phyloP scores from a whole-genome alignment of 2,888 invertebrate species.

The Penaeus monodon region DNA sequence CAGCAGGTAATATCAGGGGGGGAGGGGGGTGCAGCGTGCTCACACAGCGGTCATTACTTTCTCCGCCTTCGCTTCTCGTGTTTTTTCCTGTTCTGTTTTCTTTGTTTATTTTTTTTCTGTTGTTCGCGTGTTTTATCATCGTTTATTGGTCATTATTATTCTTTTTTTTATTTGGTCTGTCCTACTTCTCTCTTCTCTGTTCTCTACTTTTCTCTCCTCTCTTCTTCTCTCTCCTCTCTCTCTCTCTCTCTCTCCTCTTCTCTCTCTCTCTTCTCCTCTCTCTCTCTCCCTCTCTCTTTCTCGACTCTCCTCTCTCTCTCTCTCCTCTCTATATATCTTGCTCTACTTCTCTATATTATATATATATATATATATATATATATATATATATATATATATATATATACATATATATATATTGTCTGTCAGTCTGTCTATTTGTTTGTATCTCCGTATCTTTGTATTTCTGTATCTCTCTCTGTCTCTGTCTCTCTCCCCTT shows the following conservation, averaged over 20 bases:
- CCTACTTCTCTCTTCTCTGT: too few relatives aligned
- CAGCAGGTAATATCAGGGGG: too few relatives aligned
- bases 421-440: constrained; percentile 5
- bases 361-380: constrained; percentile 43
- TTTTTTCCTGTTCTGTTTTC: too few relatives aligned
- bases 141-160: too few relatives aligned
- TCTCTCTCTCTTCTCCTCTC: background rate
- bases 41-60: too few relatives aligned
- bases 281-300: background rate
- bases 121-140: too few relatives aligned
- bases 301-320: background rate
- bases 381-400: constrained; percentile 42
- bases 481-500: too few relatives aligned
- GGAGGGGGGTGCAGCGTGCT: too few relatives aligned
- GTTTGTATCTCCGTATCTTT: background rate
- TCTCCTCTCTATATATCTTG: constrained; percentile 1
- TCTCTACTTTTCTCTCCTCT: background rate
- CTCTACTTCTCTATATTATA: constrained; percentile 22
- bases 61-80: too few relatives aligned
- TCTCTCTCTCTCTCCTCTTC: background rate
- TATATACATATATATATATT: constrained; percentile 41
- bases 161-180: too few relatives aligned
- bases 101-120: too few relatives aligned
- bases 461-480: background rate
- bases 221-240: background rate